phyloP scores from a whole-genome alignment of 2,113 vertebrate species.

The Ptilonorhynchus violaceus region DNA sequence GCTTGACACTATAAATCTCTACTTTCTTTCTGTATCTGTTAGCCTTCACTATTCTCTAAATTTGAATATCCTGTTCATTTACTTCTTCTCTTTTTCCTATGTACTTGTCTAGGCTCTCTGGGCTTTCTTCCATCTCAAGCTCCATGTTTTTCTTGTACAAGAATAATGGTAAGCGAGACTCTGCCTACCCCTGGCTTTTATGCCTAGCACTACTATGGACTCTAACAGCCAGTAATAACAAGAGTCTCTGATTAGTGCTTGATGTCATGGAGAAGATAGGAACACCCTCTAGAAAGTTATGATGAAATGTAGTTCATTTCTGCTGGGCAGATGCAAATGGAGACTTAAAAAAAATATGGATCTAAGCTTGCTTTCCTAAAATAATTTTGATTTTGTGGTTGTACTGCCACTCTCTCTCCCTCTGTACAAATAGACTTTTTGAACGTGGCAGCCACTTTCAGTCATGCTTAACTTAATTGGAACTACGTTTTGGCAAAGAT shows the following conservation, averaged over 20 bases:
- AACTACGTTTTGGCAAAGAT: not conserved
- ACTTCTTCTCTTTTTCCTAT: not conserved
- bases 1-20: not conserved
- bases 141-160: not conserved
- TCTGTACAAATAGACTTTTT: not conserved
- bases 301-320: not conserved
- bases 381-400: not conserved
- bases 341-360: not conserved
- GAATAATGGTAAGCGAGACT: not conserved
- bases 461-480: not conserved
- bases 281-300: not conserved
- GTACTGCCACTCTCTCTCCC: not conserved
- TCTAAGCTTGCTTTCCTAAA: not conserved
- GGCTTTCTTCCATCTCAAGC: not conserved
- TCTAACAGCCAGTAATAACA: not conserved
- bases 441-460: not conserved
- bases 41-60: not conserved
- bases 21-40: not conserved
- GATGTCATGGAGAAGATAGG: not conserved
- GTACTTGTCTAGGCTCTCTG: not conserved
- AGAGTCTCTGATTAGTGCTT: not conserved
- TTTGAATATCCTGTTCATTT: not conserved
- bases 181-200: not conserved
- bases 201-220: not conserved
- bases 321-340: not conserved